phyloP scores from a whole-genome alignment of 1,140 invertebrate genomes.

The Campoletis sonorensis region DNA sequence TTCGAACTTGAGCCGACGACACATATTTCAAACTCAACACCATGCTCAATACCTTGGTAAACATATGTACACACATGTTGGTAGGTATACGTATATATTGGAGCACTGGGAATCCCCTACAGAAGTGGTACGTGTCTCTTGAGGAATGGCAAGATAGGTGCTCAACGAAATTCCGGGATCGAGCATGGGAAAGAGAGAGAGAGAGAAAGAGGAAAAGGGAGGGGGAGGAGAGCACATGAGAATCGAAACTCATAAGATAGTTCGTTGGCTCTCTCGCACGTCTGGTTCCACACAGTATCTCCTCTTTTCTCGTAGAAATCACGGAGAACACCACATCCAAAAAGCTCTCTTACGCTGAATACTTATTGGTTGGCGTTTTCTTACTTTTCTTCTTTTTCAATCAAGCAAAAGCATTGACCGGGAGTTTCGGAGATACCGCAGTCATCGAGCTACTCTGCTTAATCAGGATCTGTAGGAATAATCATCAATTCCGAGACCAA shows the following conservation, averaged over 20 bases:
- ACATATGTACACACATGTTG: neutral
- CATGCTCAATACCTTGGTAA: neutral
- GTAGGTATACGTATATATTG: neutral
- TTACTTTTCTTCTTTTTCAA: constrained; percentile 17
- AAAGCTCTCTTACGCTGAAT: neutral
- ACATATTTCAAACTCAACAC: neutral
- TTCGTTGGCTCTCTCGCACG: constrained; percentile 27
- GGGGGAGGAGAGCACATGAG: neutral
- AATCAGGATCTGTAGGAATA: neutral
- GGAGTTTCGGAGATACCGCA: neutral
- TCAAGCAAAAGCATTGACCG: neutral
- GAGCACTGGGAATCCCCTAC: neutral
- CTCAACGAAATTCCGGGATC: neutral
- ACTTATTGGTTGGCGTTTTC: neutral
- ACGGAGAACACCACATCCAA: neutral
- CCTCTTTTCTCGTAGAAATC: constrained; percentile 21
- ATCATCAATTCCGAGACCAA: too few species aligned
- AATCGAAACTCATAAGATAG: neutral
- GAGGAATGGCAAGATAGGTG: neutral
- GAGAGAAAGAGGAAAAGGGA: neutral
- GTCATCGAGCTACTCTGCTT: neutral
- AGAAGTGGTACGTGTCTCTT: neutral
- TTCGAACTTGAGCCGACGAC: neutral
- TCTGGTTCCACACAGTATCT: neutral
- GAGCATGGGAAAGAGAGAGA: too few species aligned